Conservation (phyloP, 2,797 vertebrate species). For the Periparus ater region DNA sequence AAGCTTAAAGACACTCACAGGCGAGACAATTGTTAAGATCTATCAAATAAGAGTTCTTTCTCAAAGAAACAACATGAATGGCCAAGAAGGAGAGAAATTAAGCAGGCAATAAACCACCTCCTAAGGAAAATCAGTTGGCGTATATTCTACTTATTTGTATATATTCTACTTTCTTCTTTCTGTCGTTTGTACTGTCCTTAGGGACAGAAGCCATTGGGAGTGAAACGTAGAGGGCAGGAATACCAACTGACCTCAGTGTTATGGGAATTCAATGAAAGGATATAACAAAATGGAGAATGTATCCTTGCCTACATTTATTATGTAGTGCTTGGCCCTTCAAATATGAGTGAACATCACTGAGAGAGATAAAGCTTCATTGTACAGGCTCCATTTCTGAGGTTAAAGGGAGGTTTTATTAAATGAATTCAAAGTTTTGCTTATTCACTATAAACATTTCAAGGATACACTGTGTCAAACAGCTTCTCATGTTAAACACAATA, state of each 20-base stretch:
- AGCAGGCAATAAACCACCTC: not conserved
- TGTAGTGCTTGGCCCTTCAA: not conserved
- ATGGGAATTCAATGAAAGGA: not conserved
- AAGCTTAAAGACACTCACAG: not conserved
- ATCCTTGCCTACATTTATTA: not conserved
- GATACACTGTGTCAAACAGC: constrained; percentile 44
- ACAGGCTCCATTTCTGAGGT: not conserved
- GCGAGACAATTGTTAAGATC: not conserved
- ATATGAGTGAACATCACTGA: not conserved
- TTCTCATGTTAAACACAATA: constrained; percentile 10
- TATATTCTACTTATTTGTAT: not conserved
- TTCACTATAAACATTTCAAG: constrained; percentile 50
- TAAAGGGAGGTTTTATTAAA: constrained; percentile 30
- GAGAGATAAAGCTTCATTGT: constrained; percentile 7
- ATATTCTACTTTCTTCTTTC: not conserved
- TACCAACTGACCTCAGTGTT: not conserved
- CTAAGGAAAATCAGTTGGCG: not conserved
- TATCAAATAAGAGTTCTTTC: not conserved
- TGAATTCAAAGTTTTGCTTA: constrained; percentile 36
- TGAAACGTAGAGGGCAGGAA: not conserved
- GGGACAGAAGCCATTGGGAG: not conserved
- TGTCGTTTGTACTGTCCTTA: not conserved
- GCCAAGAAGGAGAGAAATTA: not conserved
- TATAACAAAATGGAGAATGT: not conserved
- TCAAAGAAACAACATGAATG: not conserved